Base-by-base conservation (phyloP, 2,113 vertebrate species). In the Stomatorhinus ivindoensis region DNA sequence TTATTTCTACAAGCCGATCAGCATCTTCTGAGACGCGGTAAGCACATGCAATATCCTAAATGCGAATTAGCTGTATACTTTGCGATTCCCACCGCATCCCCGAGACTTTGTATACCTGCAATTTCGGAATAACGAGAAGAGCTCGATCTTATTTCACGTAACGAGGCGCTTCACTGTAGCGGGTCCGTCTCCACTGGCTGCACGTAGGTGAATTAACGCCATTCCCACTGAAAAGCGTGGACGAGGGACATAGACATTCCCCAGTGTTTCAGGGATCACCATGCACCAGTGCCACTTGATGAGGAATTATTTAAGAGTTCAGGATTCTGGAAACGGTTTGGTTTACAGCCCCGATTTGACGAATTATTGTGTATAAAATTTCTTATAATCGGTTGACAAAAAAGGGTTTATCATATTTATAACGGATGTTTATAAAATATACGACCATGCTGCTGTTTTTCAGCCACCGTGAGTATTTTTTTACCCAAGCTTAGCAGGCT, bases 1-100 rank as follows among this genome's bases (percentile, higher is more conserved):
- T 82, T 84, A 88, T 82, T 44, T 85, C 89, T 87, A 27, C 89
- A n/a, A 31, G 47, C 15, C 46, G 89, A 48, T 35, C 90, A n/a
- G 76, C 85, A 39, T 21, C 90, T 86, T 90, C 90, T 73, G 88
- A 92, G 92, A 88, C 89, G 82, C 90, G 95, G 95, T 95, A 93
- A 95, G 95, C 93, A 89, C 83, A 91, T 90, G 86, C 88, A 31
- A 89, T 85, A 35, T 53, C 24, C 10, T 48, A 87, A 84, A 90
- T 80, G 53, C 42, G 21, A 73, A 51, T 86, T 73, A 88, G 42
- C 27, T 53, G 55, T 51, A 87, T 89, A 48, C 47, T 44, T 39
- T 55, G 47, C 39, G 42, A 83, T 61, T 87, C n/a, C 13, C 88
- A 55, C 27, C 21, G 11, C 55, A 55, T 89, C n/a, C 55, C 10